Conservation (phyloP, 2,113 vertebrate species). For the Dicentrarchus labrax region DNA sequence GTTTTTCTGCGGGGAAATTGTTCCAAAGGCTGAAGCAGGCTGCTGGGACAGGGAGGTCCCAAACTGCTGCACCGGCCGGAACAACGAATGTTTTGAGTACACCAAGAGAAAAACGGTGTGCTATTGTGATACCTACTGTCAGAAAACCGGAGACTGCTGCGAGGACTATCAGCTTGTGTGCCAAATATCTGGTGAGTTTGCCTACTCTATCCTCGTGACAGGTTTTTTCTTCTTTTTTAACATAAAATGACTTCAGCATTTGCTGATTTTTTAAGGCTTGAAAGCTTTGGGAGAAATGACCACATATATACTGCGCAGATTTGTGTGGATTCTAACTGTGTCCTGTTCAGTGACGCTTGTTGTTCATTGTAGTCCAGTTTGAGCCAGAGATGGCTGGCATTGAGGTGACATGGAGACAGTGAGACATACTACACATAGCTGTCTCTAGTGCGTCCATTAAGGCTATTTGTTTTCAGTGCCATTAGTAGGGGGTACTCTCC, state of each 20-base stretch:
- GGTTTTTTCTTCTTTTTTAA: background rate
- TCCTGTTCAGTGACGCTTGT: constrained; percentile 2
- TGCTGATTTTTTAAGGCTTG: background rate
- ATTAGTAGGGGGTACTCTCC: background rate
- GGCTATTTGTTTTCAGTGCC: constrained; percentile 55
- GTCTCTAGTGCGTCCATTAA: constrained; percentile 45
- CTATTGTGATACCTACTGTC: constrained; percentile 91
- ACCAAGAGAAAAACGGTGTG: constrained; percentile 77
- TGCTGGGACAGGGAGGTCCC: constrained; percentile 83
- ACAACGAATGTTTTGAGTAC: constrained; percentile 86
- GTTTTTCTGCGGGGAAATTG: constrained; percentile 66
- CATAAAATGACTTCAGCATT: background rate
- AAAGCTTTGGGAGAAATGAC: background rate
- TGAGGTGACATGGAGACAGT: constrained; percentile 72
- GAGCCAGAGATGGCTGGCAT: constrained; percentile 53
- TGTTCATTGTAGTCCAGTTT: constrained; percentile 35
- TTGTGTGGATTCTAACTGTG: background rate
- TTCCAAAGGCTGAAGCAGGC: constrained; percentile 71
- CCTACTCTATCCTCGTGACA: background rate
- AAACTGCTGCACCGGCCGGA: constrained; percentile 88
- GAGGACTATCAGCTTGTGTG: constrained; percentile 86
- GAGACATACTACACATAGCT: constrained; percentile 76
- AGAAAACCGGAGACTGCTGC: constrained; percentile 90
- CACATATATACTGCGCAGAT: background rate
- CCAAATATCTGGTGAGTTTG: constrained; percentile 86